Percentiles rank a stretch among this genome's conserved stretches.
phyloP scores from a whole-genome alignment of 2,888 invertebrate genomes.

The Aspidiotus destructor region DNA sequence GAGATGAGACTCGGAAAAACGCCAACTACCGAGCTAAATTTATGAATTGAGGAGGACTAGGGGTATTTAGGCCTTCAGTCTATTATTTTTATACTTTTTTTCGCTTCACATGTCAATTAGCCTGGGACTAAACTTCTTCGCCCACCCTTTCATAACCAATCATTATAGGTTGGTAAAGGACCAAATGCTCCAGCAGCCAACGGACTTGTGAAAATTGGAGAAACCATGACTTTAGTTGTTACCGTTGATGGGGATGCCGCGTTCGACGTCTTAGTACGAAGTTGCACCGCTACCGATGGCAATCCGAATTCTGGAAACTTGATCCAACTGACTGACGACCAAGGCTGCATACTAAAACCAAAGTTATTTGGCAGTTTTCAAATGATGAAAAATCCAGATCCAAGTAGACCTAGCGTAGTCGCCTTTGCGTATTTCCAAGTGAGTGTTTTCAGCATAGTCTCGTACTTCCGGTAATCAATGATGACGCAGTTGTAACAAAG shows the following conservation, averaged over 20 bases:
- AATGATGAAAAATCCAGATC: constrained; percentile 63
- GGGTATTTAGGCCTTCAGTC: too few species aligned
- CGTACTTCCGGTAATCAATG: neutral
- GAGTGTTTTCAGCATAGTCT: constrained; percentile 17
- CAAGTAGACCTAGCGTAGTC: constrained; percentile 53
- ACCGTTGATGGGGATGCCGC: constrained; percentile 68
- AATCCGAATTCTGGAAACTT: constrained; percentile 48
- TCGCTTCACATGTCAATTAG: neutral
- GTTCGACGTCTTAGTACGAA: constrained; percentile 63
- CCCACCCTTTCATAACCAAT: neutral
- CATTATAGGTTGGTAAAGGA: constrained; percentile 54
- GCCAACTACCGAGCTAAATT: too few species aligned
- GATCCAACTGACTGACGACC: constrained; percentile 60
- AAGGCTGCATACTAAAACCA: constrained; percentile 67
- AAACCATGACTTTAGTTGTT: constrained; percentile 69
- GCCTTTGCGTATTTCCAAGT: constrained; percentile 64
- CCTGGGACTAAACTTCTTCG: neutral
- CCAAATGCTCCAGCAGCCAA: constrained; percentile 66
- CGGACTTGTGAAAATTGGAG: constrained; percentile 70
- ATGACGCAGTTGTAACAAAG: neutral
- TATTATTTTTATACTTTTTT: neutral
- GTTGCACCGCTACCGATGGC: constrained; percentile 65
- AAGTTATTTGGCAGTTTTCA: constrained; percentile 74
- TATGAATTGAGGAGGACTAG: too few species aligned
- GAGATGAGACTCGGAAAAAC: too few species aligned